Base-by-base conservation (phyloP, 2,888 invertebrate species). In the Abrostola tripartita region DNA sequence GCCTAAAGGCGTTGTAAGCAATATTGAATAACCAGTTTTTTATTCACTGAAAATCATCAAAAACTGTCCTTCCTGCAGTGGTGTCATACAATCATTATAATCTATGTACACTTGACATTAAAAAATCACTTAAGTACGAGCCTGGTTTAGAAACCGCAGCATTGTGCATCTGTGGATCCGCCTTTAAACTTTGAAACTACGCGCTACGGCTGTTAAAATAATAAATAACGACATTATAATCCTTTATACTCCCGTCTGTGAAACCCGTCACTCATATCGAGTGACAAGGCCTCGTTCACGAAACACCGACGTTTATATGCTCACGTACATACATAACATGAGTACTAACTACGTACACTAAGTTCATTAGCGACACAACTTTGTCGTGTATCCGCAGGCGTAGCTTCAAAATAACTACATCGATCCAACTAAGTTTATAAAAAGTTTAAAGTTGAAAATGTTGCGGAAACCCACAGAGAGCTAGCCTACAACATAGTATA, bases 351-450 rank as follows among this genome's bases (percentile, higher is more conserved):
- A 47, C 44, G 44, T 24, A 53, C 53, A 51, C 52, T 59, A 65
- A 74, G 60, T 74, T 74, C 64, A 74, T 74, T 74, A 71, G 65
- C 37, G 52, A 51, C 40, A 35, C 47, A 75, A 68, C 68, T 72
- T 63, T 36, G 68, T 59, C 57, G 24, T 52, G 52, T 37, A 51
- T 42, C 47, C 54, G 47, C 57, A 54, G 53, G 53, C 67, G 44
- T 40, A 61, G 58, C 8, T 55, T 59, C 55, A 52, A 61, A 61
- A 69, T 65, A 60, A 50, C 65, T 54, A 69, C 49, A 69, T 64
- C 54, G 57, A 58, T 73, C 42, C 10, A 55, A 61, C 54, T 65
- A 64, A 44, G 37, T 68, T 59, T 60, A 57, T 37, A 59, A 68
- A 71, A 64, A 72, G 37, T 59, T 24, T 59, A n/a, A 59, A 50